phyloP scores from a whole-genome alignment of 1,140 invertebrate genomes.

The Cotesia glomerata region DNA sequence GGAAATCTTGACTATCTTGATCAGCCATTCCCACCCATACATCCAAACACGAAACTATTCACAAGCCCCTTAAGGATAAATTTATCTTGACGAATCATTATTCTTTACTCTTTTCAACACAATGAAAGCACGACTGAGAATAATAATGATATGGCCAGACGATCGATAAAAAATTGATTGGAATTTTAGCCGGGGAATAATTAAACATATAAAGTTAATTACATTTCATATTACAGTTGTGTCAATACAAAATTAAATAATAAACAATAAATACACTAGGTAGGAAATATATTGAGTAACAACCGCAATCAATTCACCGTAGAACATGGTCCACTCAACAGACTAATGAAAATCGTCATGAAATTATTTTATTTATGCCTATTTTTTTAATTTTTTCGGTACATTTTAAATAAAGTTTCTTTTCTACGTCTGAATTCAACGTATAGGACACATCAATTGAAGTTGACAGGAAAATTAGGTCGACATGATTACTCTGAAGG shows the following conservation, averaged over 20 bases:
- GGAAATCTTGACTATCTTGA: constrained; percentile 18
- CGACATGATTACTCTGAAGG: constrained; percentile 10
- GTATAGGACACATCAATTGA: not conserved
- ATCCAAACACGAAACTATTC: not conserved
- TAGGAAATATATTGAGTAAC: not conserved
- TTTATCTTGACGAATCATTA: not conserved
- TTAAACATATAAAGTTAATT: no score
- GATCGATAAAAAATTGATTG: no score
- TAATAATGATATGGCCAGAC: no score
- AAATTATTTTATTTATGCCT: not conserved
- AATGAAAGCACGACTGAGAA: not conserved
- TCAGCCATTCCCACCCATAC: not conserved
- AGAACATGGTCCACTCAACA: not conserved
- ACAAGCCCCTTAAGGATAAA: no score
- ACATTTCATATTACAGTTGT: not conserved
- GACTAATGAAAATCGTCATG: not conserved
- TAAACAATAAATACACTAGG: not conserved
- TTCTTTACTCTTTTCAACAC: not conserved
- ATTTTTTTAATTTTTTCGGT: not conserved
- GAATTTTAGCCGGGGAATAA: no score
- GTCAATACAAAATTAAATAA: not conserved
- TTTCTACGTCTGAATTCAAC: not conserved
- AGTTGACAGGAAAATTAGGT: constrained; percentile 8
- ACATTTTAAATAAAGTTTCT: not conserved
- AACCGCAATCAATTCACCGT: not conserved